These are phyloP conservation scores for Hippopotamus amphibius DNA, from an alignment of 2,113 vertebrate species.

Conservation along the genomic window DNA sequence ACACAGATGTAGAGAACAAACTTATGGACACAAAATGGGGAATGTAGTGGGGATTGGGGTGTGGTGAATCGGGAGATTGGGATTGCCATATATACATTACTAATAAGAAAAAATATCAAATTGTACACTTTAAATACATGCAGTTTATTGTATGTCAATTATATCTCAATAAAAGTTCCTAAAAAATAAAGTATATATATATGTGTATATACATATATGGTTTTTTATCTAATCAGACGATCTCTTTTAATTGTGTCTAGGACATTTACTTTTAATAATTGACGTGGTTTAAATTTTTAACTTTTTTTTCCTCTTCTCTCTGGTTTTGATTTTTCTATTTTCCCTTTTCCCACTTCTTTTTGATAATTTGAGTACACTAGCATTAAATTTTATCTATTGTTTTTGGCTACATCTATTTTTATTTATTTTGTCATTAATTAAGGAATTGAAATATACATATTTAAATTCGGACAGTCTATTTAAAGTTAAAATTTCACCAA, in stretches of 20 bases:
- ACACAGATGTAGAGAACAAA: too few species aligned
- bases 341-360: neutral
- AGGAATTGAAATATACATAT: neutral
- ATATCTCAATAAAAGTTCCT: too few species aligned
- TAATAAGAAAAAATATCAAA: too few species aligned
- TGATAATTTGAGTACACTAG: neutral
- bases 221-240: neutral
- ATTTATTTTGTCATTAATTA: neutral
- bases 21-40: too few species aligned
- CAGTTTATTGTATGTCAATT: too few species aligned
- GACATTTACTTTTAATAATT: neutral
- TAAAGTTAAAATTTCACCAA: neutral
- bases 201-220: too few species aligned
- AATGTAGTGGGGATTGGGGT: too few species aligned
- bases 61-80: too few species aligned
- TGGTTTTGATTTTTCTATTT: neutral
- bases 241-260: neutral
- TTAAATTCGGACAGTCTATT: neutral
- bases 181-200: too few species aligned
- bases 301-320: neutral
- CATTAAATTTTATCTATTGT: neutral
- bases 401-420: neutral
- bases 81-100: too few species aligned
- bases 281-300: neutral
- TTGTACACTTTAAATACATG: too few species aligned